Base-by-base conservation (phyloP, 2,888 invertebrate genomes). In the Steromphala cineraria region DNA sequence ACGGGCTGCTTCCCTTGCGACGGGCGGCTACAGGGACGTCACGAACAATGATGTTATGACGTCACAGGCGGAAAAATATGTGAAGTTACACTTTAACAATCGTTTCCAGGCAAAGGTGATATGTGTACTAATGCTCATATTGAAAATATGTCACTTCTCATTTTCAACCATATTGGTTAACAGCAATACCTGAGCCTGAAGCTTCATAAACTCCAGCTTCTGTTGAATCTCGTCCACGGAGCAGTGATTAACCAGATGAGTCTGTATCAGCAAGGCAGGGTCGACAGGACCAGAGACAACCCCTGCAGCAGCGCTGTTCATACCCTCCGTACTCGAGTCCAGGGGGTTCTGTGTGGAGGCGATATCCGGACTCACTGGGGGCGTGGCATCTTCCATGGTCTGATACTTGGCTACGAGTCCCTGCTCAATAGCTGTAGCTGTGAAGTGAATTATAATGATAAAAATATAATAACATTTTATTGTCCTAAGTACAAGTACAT, bases 191-290 rank as follows among this genome's bases (percentile, higher is more conserved):
- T 91, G 89, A 21, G 92, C 89, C 78, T 92, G 91, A 24, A 92
- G 87, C 79, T 90, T 90, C 86, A 92, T 86, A 67, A 91, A 92
- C 17, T 90, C 89, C 13, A 91, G 83, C 81, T 90, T 88, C 83
- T 91, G 91, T 78, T 85, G 84, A 53, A 90, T 87, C 24, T 91
- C 91, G 3, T 86, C 83, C 7, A 86, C 85, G n/a, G 85, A 83
- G 80, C 79, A 81, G 28, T 84, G 67, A 24, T 55, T 55, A 10
- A 67, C 75, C 17, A 90, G 67, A 52, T 89, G 85, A 1, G 87
- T 77, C 40, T 84, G 81, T 0, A 86, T 81, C 53, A 84, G 79
- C 4, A 80, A n/a, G 15, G 46, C 19, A 13, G 67, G 53, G 31
- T 80, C 80, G 10, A 77, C 80, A 75, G 80, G 53, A 40, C 46